Evolutionary conservation across 2,888 invertebrate genomes (phyloP), one percentile per base, ranked within the genome.

Genomic region (Drosophila cognata): DNA sequence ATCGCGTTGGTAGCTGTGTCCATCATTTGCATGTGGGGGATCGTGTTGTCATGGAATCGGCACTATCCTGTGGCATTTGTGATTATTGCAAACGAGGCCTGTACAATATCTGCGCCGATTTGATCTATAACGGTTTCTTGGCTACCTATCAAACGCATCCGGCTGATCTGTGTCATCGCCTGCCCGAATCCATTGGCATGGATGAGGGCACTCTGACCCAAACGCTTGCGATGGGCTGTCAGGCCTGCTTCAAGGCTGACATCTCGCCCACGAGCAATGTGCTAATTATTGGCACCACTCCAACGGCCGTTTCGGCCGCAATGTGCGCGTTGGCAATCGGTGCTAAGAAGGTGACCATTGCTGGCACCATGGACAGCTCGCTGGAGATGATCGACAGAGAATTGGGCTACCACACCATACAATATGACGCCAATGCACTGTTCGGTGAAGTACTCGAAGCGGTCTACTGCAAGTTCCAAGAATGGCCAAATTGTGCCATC

Each of bases 31-130:
- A 96, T 93, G 93, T 94, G 92, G 98, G 98, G 4, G 98, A 99
- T 93, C 94, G 97, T 79, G 98, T 99, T 8, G 98, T 98, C 1
- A 96, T 99, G 77, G 98, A 99, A 93, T 98, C 99, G 0, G 98
- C 98, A 2, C 95, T 98, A 58, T 96, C 97, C 6, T 99, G 99
- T 91, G 95, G 97, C 56, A 93, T 93, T 62, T 99, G 99, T 92
- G 94, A 95, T 62, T 96, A 95, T 92, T 99, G 99, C 94, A 98
- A 97, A 46, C 69, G 60, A 0, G 92, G 92, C 0, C 60, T 74
- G 0, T 92, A 92, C 70, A 92, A 92, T 63, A 83, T 92, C 48
- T 92, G 92, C 41, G 43, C 74, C 1, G 77, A 88, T 2, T 71
- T 92, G 58, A 70, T 79, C 4, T 92, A 89, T 58, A 89, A 88